Evolutionary conservation across 2,113 vertebrate species (phyloP), one percentile per base, ranked within the genome.

Genomic region (Colistium nudipinnis): DNA sequence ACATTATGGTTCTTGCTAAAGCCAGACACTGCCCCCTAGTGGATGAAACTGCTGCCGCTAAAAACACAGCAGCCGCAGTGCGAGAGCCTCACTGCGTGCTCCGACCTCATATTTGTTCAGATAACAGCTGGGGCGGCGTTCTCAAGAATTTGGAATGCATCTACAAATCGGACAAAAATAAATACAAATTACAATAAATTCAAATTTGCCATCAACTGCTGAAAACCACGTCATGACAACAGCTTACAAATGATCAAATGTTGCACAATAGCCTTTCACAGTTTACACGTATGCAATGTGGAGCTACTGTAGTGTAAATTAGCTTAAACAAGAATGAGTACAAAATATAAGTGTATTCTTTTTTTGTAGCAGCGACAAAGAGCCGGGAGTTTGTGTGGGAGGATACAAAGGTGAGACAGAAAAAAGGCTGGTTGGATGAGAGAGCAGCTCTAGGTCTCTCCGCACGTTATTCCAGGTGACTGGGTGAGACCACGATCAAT

Each of bases 31-130:
- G 76, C 71, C 38, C 77, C 63, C 82, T 81, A 36, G 64, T 77
- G 77, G 87, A 63, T 48, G 9, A 19, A 69, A 48, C 16, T 14
- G 16, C 48, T 11, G 19, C 41, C 20, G 38, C 28, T 25, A 31
- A 25, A 49, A 28, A 20, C 16, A 30, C 5, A 1, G 17, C 28
- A 35, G 28, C 20, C 3, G 0, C 11, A 25, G 36, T 2, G 31
- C 4, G 25, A 22, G 16, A 12, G 2, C 10, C 20, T 8, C 27
- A n/a, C 35, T 35, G 2, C 7, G 70, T 59, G 44, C 83, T 81
- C 39, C 70, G 61, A 55, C 72, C 7, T 87, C 79, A 33, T 64
- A 88, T 64, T 89, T 90, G 16, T 83, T 90, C 27, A 90, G 54
- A 70, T 64, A 48, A 88, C 41, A 56, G 70, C 44, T 0, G 76